Base-by-base conservation (phyloP, 2,113 vertebrate genomes). In the Chlorodrepanis virens region DNA sequence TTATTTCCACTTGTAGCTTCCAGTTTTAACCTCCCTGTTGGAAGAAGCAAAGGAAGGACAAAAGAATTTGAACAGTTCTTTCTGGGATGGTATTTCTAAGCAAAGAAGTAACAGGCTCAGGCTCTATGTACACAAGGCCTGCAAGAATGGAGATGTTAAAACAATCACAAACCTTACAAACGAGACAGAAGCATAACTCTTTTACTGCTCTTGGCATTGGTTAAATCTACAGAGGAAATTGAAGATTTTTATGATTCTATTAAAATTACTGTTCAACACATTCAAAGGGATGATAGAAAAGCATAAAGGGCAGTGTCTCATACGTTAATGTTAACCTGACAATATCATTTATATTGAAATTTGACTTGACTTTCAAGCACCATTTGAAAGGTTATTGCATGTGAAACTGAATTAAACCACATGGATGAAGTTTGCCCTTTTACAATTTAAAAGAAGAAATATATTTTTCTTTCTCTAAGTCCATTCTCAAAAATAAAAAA, bases 201-300 rank as follows among this genome's bases (percentile, higher is more conserved):
- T 70, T 90, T 96, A 93, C 69, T 87, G 81, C 65, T 91, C 68
- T 78, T 95, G 86, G 89, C 92, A 53, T 76, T 91, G 90, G 69
- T 91, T 91, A 94, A 91, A 93, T 91, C 96, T 94, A 87, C 81
- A 92, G 83, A 96, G 92, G 92, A 97, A 96, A 96, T 87, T 84
- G 91, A 95, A 96, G 83, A 89, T 95, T 95, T 97, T 97, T 95
- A 97, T 67, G 89, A 74, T 95, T 96, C 96, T 96, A 74, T 95
- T 96, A 95, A 95, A 94, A 87, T 92, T 88, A 90, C 90, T 77
- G 57, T 85, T 96, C 57, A 80, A 94, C 83, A 65, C 57, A 84
- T 79, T 93, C 7, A 2, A 77, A 65, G 22, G 53, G 57, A 87
- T 83, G 94, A 93, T 93, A 89, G 89, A 4, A 83, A 94, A 94